These are phyloP conservation scores for Pollimyrus isidori DNA, from an alignment of 2,113 vertebrate species.

Conservation along the genomic window DNA sequence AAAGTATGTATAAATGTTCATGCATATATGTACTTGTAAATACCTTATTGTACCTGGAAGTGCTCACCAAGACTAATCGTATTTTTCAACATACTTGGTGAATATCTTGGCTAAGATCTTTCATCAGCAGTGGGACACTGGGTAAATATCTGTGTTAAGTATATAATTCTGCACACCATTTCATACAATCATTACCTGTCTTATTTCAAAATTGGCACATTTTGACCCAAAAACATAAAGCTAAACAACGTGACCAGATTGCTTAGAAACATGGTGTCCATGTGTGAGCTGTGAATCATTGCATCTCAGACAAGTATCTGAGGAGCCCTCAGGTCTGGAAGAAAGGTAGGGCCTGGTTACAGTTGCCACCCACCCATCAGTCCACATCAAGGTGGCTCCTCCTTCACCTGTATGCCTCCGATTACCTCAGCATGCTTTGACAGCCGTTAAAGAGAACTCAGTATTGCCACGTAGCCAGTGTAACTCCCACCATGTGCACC, in stretches of 20 bases:
- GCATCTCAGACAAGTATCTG: not conserved
- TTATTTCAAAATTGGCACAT: not conserved
- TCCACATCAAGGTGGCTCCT: not conserved
- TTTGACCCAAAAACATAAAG: not conserved
- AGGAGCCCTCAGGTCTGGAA: not conserved
- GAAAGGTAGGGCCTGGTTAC: not conserved
- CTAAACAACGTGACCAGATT: not conserved
- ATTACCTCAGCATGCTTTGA: not conserved
- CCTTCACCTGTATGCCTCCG: not conserved
- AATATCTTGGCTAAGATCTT: not conserved
- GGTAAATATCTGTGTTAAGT: not conserved
- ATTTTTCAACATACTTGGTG: not conserved
- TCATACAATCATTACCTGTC: not conserved
- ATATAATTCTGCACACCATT: not conserved
- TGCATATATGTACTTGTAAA: not conserved
- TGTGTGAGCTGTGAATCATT: not conserved
- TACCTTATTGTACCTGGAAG: not conserved
- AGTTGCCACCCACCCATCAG: not conserved
- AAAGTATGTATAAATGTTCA: not conserved
- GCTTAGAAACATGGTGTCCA: not conserved
- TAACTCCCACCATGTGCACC: not conserved
- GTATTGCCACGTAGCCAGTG: not conserved
- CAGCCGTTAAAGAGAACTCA: not conserved
- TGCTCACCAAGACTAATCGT: not conserved
- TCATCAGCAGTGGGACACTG: not conserved